A percentile compares a stretch with the other conserved stretches of the same genome.
phyloP scores from a whole-genome alignment of 2,888 invertebrate species.

The Epinotia bilunana region DNA sequence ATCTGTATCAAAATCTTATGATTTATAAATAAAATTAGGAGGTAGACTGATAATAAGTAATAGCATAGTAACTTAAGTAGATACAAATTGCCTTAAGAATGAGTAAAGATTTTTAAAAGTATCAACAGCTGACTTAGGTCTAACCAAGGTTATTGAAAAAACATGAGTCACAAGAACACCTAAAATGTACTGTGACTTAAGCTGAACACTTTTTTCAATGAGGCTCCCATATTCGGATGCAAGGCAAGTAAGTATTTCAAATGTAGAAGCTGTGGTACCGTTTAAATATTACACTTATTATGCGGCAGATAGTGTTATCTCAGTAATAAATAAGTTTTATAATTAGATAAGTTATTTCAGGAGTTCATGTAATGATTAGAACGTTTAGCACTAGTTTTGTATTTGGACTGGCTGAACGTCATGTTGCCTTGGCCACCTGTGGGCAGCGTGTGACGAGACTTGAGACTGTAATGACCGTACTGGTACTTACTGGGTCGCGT shows the following conservation, averaged over 20 bases:
- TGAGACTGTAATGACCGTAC: background rate
- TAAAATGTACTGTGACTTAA: conserved; percentile 35
- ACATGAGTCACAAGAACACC: conserved; percentile 32
- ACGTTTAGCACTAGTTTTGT: conserved; percentile 17
- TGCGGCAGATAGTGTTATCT: conserved; percentile 41
- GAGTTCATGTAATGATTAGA: background rate
- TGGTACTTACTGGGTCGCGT: conserved; percentile 21
- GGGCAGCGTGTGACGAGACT: conserved; percentile 15
- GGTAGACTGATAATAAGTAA: background rate
- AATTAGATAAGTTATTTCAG: conserved; percentile 37
- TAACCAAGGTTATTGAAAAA: conserved; percentile 24
- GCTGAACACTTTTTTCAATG: conserved; percentile 22
- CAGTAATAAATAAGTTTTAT: conserved; percentile 37
- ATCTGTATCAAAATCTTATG: background rate
- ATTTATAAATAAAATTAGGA: background rate
- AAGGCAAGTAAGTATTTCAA: conserved; percentile 38
- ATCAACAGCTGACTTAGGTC: conserved; percentile 13
- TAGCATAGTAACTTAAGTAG: background rate
- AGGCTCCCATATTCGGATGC: conserved; percentile 23
- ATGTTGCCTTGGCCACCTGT: conserved; percentile 34
- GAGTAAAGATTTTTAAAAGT: conserved; percentile 12
- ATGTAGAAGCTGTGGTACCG: conserved; percentile 29
- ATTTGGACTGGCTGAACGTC: conserved; percentile 27
- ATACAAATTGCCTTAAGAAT: background rate
- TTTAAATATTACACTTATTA: conserved; percentile 43